phyloP scores from a whole-genome alignment of 2,113 vertebrate species.

The Catharus minimus region DNA sequence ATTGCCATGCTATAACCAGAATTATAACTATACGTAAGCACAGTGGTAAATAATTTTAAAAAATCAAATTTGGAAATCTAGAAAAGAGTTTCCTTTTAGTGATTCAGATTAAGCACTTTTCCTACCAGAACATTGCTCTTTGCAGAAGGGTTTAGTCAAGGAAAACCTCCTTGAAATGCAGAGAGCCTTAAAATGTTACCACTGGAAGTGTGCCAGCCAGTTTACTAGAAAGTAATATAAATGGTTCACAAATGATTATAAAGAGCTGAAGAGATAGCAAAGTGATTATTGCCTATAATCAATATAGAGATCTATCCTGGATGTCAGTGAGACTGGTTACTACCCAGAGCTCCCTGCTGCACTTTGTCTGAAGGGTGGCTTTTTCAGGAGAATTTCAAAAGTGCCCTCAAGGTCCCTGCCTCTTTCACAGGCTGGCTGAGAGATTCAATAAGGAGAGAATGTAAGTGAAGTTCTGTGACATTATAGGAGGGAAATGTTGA shows the following conservation, averaged over 20 bases:
- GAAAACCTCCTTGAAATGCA: neutral
- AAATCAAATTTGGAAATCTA: neutral
- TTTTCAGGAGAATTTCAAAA: neutral
- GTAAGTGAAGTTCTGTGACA: neutral
- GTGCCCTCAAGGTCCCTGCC: neutral
- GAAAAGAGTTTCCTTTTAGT: neutral
- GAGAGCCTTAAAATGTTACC: neutral
- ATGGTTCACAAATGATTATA: neutral
- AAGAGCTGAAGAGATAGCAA: neutral
- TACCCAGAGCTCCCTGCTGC: neutral
- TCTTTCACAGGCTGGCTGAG: neutral
- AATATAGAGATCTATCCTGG: neutral
- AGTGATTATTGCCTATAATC: neutral
- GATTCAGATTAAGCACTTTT: neutral
- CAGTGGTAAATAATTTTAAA: neutral
- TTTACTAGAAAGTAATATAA: neutral
- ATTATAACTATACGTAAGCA: neutral
- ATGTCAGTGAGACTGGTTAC: neutral
- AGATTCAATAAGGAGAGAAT: neutral
- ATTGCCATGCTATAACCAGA: neutral
- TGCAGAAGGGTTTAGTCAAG: neutral
- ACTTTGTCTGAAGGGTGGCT: neutral
- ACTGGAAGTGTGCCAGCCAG: neutral
- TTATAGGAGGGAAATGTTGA: fast-evolving
- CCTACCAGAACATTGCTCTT: neutral